Percentiles rank a stretch among this genome's conserved stretches.
Conservation (phyloP, 2,797 vertebrate genomes). For the Parotocinclus haroldoi region DNA sequence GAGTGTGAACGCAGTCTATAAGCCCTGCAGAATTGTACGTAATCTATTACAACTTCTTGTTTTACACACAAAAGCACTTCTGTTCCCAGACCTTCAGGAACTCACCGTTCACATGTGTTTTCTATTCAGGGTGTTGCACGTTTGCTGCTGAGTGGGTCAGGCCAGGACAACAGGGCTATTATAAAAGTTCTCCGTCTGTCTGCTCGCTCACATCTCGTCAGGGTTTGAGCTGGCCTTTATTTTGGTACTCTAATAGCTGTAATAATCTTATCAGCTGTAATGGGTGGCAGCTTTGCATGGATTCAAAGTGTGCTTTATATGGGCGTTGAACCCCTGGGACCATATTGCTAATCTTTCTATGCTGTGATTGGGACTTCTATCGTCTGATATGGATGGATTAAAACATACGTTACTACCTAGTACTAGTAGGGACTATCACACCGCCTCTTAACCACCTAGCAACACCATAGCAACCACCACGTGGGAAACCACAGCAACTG, state of each 20-base stretch:
- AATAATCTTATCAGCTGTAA: constrained; percentile 27
- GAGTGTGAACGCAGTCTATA: too few species aligned
- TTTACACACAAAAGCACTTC: constrained; percentile 57
- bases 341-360: too few species aligned
- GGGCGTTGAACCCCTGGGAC: too few species aligned
- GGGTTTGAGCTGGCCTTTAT: constrained; percentile 22
- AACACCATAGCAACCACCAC: too few species aligned
- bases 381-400: too few species aligned
- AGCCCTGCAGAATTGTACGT: too few species aligned
- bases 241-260: constrained; percentile 7
- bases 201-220: constrained; percentile 25
- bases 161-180: constrained; percentile 59
- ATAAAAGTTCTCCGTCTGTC: constrained; percentile 44
- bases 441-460: too few species aligned
- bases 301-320: constrained; percentile 4
- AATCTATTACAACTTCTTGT: too few species aligned
- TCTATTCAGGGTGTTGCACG: constrained; percentile 53
- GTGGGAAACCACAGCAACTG: too few species aligned
- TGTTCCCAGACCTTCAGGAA: constrained; percentile 44
- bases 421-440: too few species aligned
- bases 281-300: background rate
- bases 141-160: constrained; percentile 50
- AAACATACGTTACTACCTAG: too few species aligned
- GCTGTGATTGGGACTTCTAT: too few species aligned
- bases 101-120: constrained; percentile 56